A percentile compares a stretch with the other conserved stretches of the same genome.
These are phyloP conservation scores for Pagrus major DNA, from an alignment of 2,113 vertebrate genomes.

Conservation along the genomic window DNA sequence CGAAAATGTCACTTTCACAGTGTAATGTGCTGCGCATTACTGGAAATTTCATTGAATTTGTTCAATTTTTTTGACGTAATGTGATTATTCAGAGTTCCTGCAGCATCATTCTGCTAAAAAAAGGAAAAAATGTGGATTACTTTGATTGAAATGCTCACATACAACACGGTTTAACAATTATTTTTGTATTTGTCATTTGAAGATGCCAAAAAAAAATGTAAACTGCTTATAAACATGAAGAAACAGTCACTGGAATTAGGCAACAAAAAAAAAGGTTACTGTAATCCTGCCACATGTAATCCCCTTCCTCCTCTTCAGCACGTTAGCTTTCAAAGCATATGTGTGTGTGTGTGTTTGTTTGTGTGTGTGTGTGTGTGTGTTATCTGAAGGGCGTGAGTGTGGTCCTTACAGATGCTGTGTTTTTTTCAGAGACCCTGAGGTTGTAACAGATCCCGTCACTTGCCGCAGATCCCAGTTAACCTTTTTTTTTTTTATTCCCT, in stretches of 20 bases:
- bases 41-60: conserved; percentile 11
- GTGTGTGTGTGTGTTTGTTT: too few species aligned
- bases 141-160: background rate
- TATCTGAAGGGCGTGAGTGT: conserved; percentile 18
- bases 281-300: conserved; percentile 18
- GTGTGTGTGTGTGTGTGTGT: too few species aligned
- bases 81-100: conserved; percentile 27
- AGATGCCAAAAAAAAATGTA: accelerated
- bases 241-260: background rate
- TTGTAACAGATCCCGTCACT: conserved; percentile 36
- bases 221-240: background rate
- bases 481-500: conserved; percentile 46
- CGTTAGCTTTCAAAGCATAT: background rate
- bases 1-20: conserved; percentile 62
- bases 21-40: conserved; percentile 23
- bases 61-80: conserved; percentile 27
- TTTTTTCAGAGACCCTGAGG: conserved; percentile 27
- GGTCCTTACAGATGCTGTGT: background rate
- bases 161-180: background rate
- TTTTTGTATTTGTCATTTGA: background rate
- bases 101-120: background rate
- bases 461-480: conserved; percentile 34
- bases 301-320: conserved; percentile 1
- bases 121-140: conserved; percentile 6
- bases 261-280: background rate